Base-by-base conservation (phyloP, 2,113 vertebrate species). In the Corythaixoides concolor region DNA sequence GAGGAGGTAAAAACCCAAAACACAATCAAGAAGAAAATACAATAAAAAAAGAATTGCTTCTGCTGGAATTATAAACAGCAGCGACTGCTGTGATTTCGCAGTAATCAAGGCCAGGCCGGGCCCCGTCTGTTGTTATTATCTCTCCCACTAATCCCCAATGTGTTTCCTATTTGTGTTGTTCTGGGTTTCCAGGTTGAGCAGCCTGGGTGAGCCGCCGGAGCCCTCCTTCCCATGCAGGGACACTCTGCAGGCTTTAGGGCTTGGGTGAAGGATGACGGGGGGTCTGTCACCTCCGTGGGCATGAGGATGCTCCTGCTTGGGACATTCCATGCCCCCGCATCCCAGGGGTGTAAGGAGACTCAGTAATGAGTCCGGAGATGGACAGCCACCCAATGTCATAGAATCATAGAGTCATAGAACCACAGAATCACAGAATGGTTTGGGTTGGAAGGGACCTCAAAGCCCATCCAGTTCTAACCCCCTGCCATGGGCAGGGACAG, bases 21-120 rank as follows among this genome's bases (percentile, higher is more conserved):
- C 66, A 73, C 85, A 96, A 93, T 96, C 92, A 95, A 91, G 91
- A 72, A 70, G 73, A 80, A 92, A 96, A 83, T 59, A 87, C 83
- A 93, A 87, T 88, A 82, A 91, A 59, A 64, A 30, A 72, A 79
- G 66, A 37, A 92, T 70, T 92, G 93, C 89, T 95, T 92, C 84
- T 88, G 63, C 94, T 84, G 86, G 95, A 85, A 92, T 90, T 93
- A 90, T 93, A 97, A 96, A 85, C 96, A 91, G 96, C 97, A 95
- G 93, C 72, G 41, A 92, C 91, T 49, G 33, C 97, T 30, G 94
- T 80, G 95, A 96, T 96, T 97, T 37, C 62, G 83, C 91, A 47
- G 72, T 97, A 97, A 97, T 97, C 91, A 97, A 94, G 97, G 95
- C 95, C 97, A 97, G 95, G 84, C 86, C 2, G 2, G 16, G 70